Conservation (phyloP, 1,140 invertebrate species). For the Drosophila leontia region DNA sequence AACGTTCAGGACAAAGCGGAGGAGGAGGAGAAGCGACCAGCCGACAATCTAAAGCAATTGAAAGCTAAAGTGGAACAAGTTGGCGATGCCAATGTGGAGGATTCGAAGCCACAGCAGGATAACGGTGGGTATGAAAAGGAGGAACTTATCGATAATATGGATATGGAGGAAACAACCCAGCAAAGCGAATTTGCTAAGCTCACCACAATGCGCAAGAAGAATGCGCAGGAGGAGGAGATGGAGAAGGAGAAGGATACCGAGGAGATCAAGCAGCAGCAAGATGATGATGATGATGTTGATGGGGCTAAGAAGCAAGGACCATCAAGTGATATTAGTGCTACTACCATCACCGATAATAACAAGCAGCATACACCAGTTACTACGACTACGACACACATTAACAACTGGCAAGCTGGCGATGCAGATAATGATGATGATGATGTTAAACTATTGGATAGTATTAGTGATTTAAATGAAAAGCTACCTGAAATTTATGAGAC, state of each 20-base stretch:
- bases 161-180: conserved; percentile 54
- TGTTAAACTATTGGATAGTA: conserved; percentile 85
- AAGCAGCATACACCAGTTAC: conserved; percentile 66
- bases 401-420: conserved; percentile 65
- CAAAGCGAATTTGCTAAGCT: conserved; percentile 79
- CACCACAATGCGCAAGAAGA: conserved; percentile 74
- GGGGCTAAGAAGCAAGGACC: conserved; percentile 63
- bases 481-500: conserved; percentile 85
- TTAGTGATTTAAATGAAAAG: conserved; percentile 85
- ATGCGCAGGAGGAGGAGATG: conserved; percentile 64
- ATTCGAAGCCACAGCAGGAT: conserved; percentile 24
- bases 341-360: conserved; percentile 71
- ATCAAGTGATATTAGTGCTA: conserved; percentile 84
- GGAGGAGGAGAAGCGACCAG: conserved; percentile 22
- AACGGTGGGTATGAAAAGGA: conserved; percentile 33
- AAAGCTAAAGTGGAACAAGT: conserved; percentile 56
- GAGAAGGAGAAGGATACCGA: conserved; percentile 12
- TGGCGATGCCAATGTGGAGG: conserved; percentile 12
- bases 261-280: conserved; percentile 15
- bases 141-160: conserved; percentile 72
- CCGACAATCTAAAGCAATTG: conserved; percentile 69
- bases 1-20: conserved; percentile 1
- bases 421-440: conserved; percentile 54
- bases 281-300: conserved; percentile 75
- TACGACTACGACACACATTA: conserved; percentile 62